Base-by-base conservation (phyloP, 2,888 invertebrate genomes). In the Limnephilus lunatus region DNA sequence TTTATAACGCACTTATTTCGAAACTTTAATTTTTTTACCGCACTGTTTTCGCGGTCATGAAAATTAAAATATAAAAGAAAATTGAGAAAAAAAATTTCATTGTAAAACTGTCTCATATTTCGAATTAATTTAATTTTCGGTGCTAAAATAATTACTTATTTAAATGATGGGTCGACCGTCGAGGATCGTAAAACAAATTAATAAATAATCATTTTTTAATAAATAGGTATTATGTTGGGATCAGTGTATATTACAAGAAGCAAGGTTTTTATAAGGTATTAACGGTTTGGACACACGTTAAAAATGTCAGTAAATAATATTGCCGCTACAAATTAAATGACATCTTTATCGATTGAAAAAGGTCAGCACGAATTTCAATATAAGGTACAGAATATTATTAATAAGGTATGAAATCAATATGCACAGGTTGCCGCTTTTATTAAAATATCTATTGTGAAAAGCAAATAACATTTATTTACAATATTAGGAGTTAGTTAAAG, bases 321-420 rank as follows among this genome's bases (percentile, higher is more conserved):
- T 19, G 25, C 35, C 15, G 32, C 9, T 83, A 83, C 25, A 83
- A 83, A 83, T 35, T 83, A 83, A 19, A 15, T 25, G 35, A 83
- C 31, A 83, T 83, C 25, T 83, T 31, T 35, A 83, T 83, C 15
- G 82, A 82, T 82, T 32, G 82, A 32, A 82, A 82, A 82, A 82
- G 82, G 14, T 32, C 68, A 68, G 5, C 68, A 68, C 5, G 68
- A 68, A 68, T 68, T 19, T 68, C 25, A 68, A 68, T 68, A 68
- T 25, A 25, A 68, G 25, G 25, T 25, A 7, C 19, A 68, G 68
- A 68, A 25, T 68, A 68, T 68, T 68, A 68, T 25, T 68, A 68
- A 68, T 9, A 25, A n/a, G 25, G 9, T 68, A 68, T 68, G 68
- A n/a, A n/a, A 68, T n/a, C 9, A 68, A 68, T 68, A 25, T n/a